phyloP scores from a whole-genome alignment of 1,140 invertebrate species.

The Leptinotarsa undecemlineata region DNA sequence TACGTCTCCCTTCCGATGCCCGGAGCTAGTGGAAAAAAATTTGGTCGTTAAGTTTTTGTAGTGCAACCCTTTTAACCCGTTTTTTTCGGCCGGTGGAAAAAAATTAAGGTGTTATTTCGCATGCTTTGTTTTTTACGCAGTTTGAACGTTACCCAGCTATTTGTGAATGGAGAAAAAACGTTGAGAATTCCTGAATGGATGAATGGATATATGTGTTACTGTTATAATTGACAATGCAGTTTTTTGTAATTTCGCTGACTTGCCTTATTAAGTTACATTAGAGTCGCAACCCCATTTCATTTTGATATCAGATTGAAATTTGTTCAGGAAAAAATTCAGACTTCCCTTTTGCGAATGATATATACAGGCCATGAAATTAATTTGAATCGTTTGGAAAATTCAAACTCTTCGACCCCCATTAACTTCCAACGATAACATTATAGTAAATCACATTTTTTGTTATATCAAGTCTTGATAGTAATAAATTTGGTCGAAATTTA shows the following conservation, averaged over 20 bases:
- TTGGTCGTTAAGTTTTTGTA: slow-evolving; percentile 36
- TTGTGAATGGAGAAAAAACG: slow-evolving; percentile 20
- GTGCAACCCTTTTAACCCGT: slow-evolving; percentile 30
- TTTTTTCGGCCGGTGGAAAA: slow-evolving; percentile 26
- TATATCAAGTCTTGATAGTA: too few species aligned
- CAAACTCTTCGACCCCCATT: too few species aligned
- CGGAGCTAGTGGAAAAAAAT: slow-evolving; percentile 29
- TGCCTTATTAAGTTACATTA: too few species aligned
- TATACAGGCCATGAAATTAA: too few species aligned
- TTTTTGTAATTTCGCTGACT: not conserved
- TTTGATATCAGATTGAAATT: too few species aligned
- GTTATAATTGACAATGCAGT: not conserved
- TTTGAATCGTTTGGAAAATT: too few species aligned
- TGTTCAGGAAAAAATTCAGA: too few species aligned
- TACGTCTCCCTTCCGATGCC: not conserved
- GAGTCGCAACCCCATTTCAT: too few species aligned
- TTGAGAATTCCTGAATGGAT: not conserved
- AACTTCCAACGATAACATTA: too few species aligned
- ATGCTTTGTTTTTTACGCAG: slow-evolving; percentile 29
- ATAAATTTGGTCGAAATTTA: too few species aligned
- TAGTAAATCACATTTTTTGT: too few species aligned
- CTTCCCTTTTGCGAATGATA: too few species aligned
- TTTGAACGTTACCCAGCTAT: slow-evolving; percentile 25
- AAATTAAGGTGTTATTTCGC: slow-evolving; percentile 30
- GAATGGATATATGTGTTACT: slow-evolving; percentile 6